Evolutionary conservation across 1,140 invertebrate species (phyloP), one percentile per base, ranked within the genome.

Genomic region (Drosophila ogumai): DNA sequence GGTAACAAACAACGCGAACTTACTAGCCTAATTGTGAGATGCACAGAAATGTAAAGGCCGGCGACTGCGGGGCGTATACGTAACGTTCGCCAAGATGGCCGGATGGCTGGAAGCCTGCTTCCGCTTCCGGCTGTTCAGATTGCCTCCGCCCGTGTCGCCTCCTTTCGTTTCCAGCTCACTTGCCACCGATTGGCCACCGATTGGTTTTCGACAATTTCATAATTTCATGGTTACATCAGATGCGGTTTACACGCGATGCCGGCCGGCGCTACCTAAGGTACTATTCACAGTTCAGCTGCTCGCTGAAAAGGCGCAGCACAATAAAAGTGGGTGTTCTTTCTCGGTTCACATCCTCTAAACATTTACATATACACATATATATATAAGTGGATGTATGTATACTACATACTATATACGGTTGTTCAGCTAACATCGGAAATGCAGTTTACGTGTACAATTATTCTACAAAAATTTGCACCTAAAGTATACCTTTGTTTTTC

Each of bases 401-500:
- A 44, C 34, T 52, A 65, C 32, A 50, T 43, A 41, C 36, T 58
- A 60, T 65, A 56, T 79, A 58, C 55, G 69, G 63, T 57, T 57
- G 47, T 82, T 75, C 60, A 75, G 66, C 76, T 75, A 82, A 79
- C 50, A 79, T 79, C 58, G 63, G 52, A 82, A 82, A 82, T 75
- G 75, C 75, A 75, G 61, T 82, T 65, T 49, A 80, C 58, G 80
- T 82, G 75, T 82, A 82, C 75, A 82, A 82, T 68, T 82, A 73
- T 74, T 60, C 80, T 82, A 82, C 69, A 82, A 82, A 82, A 82
- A 82, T 79, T 81, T 79, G 61, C 61, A 60, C 82, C 75, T 79
- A 82, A 80, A 78, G 79, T 81, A 81, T 81, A 81, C 65, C 63
- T 71, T 52, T 71, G 66, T 58, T 72, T 72, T 34, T 36, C 19